phyloP scores from a whole-genome alignment of 1,140 invertebrate genomes.

The Caenorhabditis remanei region DNA sequence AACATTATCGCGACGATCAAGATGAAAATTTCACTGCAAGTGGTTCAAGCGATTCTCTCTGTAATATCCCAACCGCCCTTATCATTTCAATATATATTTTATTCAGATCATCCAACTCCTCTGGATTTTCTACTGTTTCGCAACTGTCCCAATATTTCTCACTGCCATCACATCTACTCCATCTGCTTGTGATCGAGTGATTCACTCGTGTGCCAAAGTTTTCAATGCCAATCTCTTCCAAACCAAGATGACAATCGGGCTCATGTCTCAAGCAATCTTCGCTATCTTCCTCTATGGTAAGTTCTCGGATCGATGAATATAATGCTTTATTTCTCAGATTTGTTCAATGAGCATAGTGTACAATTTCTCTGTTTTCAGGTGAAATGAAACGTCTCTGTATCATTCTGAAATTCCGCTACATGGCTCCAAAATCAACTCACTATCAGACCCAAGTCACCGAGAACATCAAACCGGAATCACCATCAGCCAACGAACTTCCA shows the following conservation, averaged over 20 bases:
- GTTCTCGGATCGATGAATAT: background rate
- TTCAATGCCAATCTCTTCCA: background rate
- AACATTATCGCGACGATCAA: conserved; percentile 2
- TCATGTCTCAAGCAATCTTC: background rate
- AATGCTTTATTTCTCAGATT: background rate
- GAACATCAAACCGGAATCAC: background rate
- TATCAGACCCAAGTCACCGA: background rate
- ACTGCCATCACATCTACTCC: background rate
- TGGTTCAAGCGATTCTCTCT: background rate
- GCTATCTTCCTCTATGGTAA: background rate
- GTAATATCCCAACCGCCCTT: background rate
- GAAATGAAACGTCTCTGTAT: conserved; percentile 22
- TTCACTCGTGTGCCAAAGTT: background rate
- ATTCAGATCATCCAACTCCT: background rate
- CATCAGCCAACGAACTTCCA: background rate
- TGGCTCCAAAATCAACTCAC: background rate
- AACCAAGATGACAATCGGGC: background rate
- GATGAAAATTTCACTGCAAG: background rate
- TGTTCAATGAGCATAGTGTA: background rate
- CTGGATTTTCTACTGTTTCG: conserved; percentile 12
- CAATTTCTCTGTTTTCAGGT: background rate
- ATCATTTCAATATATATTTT: background rate
- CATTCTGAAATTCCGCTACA: background rate
- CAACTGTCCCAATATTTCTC: conserved; percentile 18
- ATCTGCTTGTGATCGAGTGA: background rate